phyloP scores from a whole-genome alignment of 1,140 invertebrate species.

The Drosophila elegans region DNA sequence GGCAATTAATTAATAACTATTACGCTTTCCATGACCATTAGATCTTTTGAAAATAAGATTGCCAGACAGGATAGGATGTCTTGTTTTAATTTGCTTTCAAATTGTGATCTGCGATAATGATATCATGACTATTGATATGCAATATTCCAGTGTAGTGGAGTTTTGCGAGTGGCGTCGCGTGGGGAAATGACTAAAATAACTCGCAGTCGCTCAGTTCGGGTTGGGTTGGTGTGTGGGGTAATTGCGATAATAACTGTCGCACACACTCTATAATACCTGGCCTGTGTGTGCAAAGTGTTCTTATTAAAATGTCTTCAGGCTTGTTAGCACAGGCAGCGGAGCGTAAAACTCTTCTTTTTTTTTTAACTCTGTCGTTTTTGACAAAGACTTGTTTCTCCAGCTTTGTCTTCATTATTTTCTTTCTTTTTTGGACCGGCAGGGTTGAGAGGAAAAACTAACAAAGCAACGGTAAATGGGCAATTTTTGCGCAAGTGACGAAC shows the following conservation, averaged over 20 bases:
- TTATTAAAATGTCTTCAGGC: slow-evolving; percentile 62
- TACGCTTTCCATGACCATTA: too few species aligned
- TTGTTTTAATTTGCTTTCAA: background rate
- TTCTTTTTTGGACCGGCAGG: slow-evolving; percentile 40
- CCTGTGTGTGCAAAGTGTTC: slow-evolving; percentile 39
- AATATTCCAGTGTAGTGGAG: slow-evolving; percentile 9
- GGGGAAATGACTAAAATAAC: slow-evolving; percentile 28
- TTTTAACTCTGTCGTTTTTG: slow-evolving; percentile 28
- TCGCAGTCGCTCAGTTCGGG: slow-evolving; percentile 26
- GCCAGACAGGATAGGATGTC: background rate
- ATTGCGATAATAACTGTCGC: slow-evolving; percentile 61
- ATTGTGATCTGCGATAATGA: background rate
- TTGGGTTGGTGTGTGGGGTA: slow-evolving; percentile 39
- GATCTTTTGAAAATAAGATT: background rate
- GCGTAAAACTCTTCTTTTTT: slow-evolving; percentile 48
- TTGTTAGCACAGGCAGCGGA: slow-evolving; percentile 51
- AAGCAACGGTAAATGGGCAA: slow-evolving; percentile 63
- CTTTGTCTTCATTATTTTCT: slow-evolving; percentile 52
- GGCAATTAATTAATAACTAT: too few species aligned
- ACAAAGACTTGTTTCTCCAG: slow-evolving; percentile 49
- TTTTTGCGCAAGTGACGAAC: slow-evolving; percentile 64
- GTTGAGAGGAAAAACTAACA: slow-evolving; percentile 57
- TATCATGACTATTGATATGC: background rate
- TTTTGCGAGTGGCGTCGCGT: slow-evolving; percentile 11
- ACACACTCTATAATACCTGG: slow-evolving; percentile 20